Evolutionary conservation across 1,140 invertebrate species (phyloP), one percentile per base, ranked within the genome.

Genomic region (Meloidogyne exigua): DNA sequence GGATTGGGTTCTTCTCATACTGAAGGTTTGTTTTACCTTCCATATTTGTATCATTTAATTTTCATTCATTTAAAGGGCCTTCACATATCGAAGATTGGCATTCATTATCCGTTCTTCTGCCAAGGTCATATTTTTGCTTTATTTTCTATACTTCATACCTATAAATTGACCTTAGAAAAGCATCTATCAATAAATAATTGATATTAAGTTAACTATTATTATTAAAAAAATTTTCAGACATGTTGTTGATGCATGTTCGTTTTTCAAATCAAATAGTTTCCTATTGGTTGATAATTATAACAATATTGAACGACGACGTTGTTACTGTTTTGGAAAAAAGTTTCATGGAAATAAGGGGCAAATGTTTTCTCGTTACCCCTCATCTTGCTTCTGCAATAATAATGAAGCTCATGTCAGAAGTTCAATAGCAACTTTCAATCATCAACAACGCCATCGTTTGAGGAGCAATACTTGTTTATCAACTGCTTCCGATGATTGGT

Each of bases 171-270:
- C 3, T 39, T 39, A 7, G 0, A 39, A 10, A 10, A 10, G 10
- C 10, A 10, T 39, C 10, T n/a, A 32, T 65, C 23, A 2, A 32
- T n/a, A 32, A 32, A 32, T 32, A 32, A 3, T 32, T 32, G 28
- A 3, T 32, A 7, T 32, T 32, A n/a, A n/a, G n/a, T 32, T 32
- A 32, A 32, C 7, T n/a, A n/a, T n/a, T n/a, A n/a, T 26, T 15
- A 44, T 71, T 71, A 3, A 13, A 13, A 75, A 28, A 21, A 10
- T 44, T 84, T 84, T 72, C 72, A 85, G 83, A 76, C 76, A 86
- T 73, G 85, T 87, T 21, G 85, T 87, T 15, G 85, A 87, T 44
- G 86, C 85, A 11, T 87, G 85, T 69, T 84, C 84, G 25, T 87
- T 87, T 76, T 87, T 87, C 83, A 87, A 87, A 72, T 78, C 68